A percentile compares a stretch with the other conserved stretches of the same genome.
Evolutionary conservation across 2,888 invertebrate genomes (phyloP).

Genomic region (Aquatica leii): DNA sequence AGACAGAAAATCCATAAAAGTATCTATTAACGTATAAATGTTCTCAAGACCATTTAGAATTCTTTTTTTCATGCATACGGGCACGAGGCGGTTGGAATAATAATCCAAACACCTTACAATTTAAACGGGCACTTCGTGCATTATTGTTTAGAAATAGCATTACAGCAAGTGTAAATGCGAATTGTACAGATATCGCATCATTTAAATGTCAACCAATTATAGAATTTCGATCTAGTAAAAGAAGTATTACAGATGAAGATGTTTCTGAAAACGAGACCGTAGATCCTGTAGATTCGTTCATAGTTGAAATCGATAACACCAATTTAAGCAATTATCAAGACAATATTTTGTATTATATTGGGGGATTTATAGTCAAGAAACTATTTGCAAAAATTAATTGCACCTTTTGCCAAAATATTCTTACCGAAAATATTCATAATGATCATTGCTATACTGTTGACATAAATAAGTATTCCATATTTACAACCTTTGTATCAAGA

Average conservation of each 20-base stretch:
- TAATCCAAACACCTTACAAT: neutral
- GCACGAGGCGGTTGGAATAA: conserved; percentile 1
- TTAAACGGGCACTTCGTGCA: neutral
- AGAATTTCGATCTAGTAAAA: neutral
- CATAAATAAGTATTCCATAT: neutral
- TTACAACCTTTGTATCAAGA: neutral
- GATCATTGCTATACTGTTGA: neutral
- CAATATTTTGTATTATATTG: neutral
- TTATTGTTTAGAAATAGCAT: neutral
- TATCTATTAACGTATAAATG: conserved; percentile 5
- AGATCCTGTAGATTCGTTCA: neutral
- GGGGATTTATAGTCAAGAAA: neutral
- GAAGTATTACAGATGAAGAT: neutral
- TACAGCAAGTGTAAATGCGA: neutral
- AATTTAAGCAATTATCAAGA: neutral
- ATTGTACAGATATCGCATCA: neutral
- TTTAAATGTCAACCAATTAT: neutral
- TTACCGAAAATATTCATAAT: neutral
- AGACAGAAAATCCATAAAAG: neutral
- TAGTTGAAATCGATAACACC: neutral
- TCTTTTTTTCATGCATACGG: conserved; percentile 2
- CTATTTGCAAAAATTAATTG: neutral
- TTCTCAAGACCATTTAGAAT: neutral
- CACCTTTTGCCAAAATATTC: neutral
- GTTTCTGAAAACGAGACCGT: neutral